These are phyloP conservation scores for Rhabdornis inornatus DNA, from an alignment of 2,113 vertebrate genomes.

Conservation along the genomic window DNA sequence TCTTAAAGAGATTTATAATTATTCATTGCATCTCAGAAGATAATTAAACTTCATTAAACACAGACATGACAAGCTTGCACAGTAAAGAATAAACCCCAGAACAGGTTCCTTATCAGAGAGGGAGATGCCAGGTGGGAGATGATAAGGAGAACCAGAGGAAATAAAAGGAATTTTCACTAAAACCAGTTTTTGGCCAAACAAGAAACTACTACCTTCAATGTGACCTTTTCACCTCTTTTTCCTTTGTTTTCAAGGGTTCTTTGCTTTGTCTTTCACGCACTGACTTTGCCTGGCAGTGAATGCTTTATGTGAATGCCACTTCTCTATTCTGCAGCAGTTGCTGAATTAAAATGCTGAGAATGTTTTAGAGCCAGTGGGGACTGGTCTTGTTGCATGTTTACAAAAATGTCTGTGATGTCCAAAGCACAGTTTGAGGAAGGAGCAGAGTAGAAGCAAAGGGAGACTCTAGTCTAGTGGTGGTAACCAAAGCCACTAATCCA, in stretches of 20 bases:
- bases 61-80: slow-evolving; percentile 72
- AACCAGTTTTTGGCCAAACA: background rate
- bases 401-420: background rate
- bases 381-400: background rate
- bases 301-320: background rate
- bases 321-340: background rate
- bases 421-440: background rate
- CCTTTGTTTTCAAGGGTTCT: background rate
- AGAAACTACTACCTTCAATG: background rate
- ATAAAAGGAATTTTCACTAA: background rate
- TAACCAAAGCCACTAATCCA: background rate
- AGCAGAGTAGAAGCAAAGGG: background rate
- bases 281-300: background rate
- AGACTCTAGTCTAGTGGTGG: background rate
- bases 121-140: background rate
- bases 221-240: background rate
- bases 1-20: slow-evolving; percentile 82
- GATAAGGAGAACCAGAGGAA: background rate
- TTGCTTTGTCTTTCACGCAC: background rate
- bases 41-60: slow-evolving; percentile 80
- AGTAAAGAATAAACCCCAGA: slow-evolving; percentile 53
- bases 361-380: background rate
- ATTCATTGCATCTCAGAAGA: slow-evolving; percentile 77
- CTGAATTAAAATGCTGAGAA: background rate
- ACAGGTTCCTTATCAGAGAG: slow-evolving; percentile 8